These are phyloP conservation scores for Aporophyla lueneburgensis DNA, from an alignment of 2,888 invertebrate species.

Conservation along the genomic window DNA sequence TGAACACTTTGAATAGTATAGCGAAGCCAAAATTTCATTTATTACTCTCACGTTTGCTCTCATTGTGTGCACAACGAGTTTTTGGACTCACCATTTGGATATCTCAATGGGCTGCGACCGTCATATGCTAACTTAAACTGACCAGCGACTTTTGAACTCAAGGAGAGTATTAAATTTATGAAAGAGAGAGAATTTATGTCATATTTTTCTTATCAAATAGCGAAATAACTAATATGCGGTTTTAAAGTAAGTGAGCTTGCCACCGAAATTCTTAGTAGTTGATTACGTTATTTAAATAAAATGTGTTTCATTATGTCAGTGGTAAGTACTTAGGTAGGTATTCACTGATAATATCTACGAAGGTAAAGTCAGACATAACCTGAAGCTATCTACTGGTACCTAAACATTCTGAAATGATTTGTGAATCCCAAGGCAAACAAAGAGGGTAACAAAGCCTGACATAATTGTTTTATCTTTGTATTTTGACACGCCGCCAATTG, in stretches of 20 bases:
- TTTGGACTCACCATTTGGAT: slow-evolving; percentile 28
- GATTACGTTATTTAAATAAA: no score
- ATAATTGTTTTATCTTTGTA: no score
- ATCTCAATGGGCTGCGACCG: slow-evolving; percentile 12
- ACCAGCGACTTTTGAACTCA: slow-evolving; percentile 13
- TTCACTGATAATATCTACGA: background rate
- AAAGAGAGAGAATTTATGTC: slow-evolving; percentile 3
- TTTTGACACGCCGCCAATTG: no score
- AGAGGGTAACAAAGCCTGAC: background rate
- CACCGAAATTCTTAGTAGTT: background rate
- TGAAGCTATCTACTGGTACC: no score
- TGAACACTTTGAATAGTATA: slow-evolving; percentile 8
- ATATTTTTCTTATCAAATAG: background rate
- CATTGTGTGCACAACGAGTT: background rate
- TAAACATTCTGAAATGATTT: slow-evolving; percentile 6
- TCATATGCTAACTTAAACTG: slow-evolving; percentile 22
- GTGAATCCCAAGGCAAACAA: background rate
- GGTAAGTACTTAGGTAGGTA: background rate
- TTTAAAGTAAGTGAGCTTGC: background rate
- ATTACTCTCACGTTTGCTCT: background rate
- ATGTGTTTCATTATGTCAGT: background rate
- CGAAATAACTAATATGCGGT: background rate
- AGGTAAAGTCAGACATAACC: no score
- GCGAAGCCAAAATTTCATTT: slow-evolving; percentile 5
- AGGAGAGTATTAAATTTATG: background rate